Evolutionary conservation across 2,888 invertebrate species (phyloP).

Genomic region (Apotomis betuletana): DNA sequence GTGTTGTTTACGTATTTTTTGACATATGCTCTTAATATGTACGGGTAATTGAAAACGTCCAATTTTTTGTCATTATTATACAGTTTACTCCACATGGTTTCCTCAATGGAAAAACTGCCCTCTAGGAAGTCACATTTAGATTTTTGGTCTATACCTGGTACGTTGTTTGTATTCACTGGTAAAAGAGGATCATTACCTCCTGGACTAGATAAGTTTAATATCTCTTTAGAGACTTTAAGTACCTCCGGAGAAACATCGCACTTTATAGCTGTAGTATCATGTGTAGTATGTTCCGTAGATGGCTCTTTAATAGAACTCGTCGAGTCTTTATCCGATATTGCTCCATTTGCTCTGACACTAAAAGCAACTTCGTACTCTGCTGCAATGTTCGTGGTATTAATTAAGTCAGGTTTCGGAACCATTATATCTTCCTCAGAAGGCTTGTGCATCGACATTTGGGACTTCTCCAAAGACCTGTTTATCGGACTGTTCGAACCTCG

Average conservation of each 20-base stretch:
- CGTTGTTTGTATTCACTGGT: neutral
- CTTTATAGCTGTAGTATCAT: neutral
- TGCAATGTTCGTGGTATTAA: too few species aligned
- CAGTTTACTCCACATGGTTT: neutral
- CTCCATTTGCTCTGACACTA: too few species aligned
- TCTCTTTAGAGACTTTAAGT: neutral
- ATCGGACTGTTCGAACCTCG: too few species aligned
- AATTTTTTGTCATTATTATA: neutral
- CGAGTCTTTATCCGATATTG: too few species aligned
- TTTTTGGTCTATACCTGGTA: neutral
- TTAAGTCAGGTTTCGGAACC: too few species aligned
- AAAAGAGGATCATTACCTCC: neutral
- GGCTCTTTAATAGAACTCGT: too few species aligned
- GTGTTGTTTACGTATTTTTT: neutral
- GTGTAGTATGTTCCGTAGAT: too few species aligned
- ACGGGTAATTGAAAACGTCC: neutral
- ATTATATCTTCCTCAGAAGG: too few species aligned
- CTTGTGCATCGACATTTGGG: too few species aligned
- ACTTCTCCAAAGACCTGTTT: too few species aligned
- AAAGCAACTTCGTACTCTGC: too few species aligned
- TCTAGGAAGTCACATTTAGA: neutral
- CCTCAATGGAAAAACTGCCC: neutral
- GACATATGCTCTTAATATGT: neutral
- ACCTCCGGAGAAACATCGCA: neutral
- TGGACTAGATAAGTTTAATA: slow-evolving; percentile 2